Evolutionary conservation across 1,140 invertebrate genomes (phyloP).

Genomic region (Babylonia areolata): DNA sequence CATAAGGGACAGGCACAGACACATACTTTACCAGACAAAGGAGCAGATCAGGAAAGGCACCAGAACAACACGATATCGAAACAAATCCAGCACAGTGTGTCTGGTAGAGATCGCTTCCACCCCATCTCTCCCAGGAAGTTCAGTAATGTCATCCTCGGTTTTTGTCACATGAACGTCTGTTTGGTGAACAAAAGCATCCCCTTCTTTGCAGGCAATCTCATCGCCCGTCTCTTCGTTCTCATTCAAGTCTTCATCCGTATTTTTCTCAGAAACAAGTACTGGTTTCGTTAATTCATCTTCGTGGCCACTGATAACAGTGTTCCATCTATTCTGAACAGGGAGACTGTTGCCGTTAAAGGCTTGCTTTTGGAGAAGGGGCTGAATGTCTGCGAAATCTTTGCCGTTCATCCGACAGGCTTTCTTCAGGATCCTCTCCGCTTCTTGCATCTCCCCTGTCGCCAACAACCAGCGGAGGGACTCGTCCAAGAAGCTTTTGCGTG

Average conservation of each 20-base stretch:
- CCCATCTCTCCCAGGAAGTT: too few species aligned
- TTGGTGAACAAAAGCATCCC: too few species aligned
- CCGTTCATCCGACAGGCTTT: slow-evolving; percentile 60
- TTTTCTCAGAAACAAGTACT: too few species aligned
- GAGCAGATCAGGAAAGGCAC: slow-evolving; percentile 7
- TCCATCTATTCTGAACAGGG: too few species aligned
- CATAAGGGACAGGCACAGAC: too few species aligned
- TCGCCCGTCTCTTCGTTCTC: neutral
- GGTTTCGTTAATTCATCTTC: too few species aligned
- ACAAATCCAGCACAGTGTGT: slow-evolving; percentile 26
- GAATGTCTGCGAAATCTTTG: slow-evolving; percentile 20
- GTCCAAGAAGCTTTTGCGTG: slow-evolving; percentile 31
- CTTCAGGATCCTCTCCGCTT: slow-evolving; percentile 53
- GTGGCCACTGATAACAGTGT: too few species aligned
- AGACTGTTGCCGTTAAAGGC: too few species aligned
- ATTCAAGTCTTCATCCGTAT: neutral
- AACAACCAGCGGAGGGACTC: slow-evolving; percentile 68
- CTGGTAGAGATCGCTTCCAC: neutral
- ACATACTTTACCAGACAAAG: slow-evolving; percentile 22
- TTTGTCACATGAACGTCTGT: too few species aligned
- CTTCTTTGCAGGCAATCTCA: too few species aligned
- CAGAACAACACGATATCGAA: slow-evolving; percentile 22
- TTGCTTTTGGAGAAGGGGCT: neutral
- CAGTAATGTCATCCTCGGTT: neutral
- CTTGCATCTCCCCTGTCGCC: slow-evolving; percentile 52